These are phyloP conservation scores for Salarias fasciatus DNA, from an alignment of 2,797 vertebrate species.

Conservation along the genomic window DNA sequence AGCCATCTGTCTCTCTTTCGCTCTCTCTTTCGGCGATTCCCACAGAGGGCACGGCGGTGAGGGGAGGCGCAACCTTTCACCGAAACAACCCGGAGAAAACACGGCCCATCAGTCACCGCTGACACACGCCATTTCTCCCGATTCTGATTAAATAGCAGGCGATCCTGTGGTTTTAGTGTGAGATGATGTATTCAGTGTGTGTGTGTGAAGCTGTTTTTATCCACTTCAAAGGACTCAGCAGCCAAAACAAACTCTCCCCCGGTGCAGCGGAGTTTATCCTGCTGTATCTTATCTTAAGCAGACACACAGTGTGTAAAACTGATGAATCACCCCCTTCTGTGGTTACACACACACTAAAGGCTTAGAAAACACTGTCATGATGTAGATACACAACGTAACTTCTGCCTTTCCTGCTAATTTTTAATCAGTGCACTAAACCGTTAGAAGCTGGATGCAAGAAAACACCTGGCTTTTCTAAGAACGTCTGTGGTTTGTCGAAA, in stretches of 20 bases:
- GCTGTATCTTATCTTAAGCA: constrained; percentile 42
- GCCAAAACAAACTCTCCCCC: constrained; percentile 47
- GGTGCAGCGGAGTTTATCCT: constrained; percentile 34
- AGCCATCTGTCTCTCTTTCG: constrained; percentile 72
- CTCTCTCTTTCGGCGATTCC: constrained; percentile 49
- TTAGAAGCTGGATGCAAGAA: too few relatives aligned
- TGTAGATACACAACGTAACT: too few relatives aligned
- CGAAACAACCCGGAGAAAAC: constrained; percentile 62
- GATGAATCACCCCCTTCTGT: constrained; percentile 19
- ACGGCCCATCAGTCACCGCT: constrained; percentile 60
- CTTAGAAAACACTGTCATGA: constrained; percentile 13
- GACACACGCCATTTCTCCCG: constrained; percentile 26
- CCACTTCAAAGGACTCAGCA: constrained; percentile 2
- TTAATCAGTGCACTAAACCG: too few relatives aligned
- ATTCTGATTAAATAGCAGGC: background rate
- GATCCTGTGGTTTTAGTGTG: constrained; percentile 16
- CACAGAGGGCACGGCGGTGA: constrained; percentile 49
- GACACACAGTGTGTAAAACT: constrained; percentile 34
- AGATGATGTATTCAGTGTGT: constrained; percentile 9
- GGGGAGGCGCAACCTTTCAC: constrained; percentile 72
- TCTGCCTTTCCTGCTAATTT: too few relatives aligned
- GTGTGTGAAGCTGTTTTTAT: constrained; percentile 35
- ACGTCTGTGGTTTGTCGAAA: too few relatives aligned
- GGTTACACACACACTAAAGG: background rate
- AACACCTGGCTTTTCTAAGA: too few relatives aligned